A percentile compares a stretch with the other conserved stretches of the same genome.
phyloP scores from a whole-genome alignment of 92 coral and sea anemone genomes.

The Parazoanthus darwini region DNA sequence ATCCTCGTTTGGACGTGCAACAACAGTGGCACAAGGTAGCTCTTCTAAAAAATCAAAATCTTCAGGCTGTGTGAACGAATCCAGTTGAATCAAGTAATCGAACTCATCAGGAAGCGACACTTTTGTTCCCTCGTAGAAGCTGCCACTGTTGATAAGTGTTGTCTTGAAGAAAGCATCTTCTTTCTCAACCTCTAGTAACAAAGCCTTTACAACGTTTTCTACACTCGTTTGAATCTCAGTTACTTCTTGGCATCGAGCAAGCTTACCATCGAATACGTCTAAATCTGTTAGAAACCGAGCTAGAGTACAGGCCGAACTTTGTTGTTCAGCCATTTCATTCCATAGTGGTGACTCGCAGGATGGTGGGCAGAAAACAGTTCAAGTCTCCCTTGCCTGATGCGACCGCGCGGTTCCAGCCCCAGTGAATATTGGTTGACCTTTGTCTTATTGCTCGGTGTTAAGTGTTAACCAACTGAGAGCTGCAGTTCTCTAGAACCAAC shows the following conservation, averaged over 20 bases:
- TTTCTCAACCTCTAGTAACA: constrained; percentile 9
- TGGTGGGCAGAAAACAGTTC: no score
- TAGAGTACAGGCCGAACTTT: not conserved
- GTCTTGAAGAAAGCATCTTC: constrained; percentile 14
- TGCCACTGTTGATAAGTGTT: constrained; percentile 18
- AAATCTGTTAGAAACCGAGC: not conserved
- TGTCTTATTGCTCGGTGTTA: no score
- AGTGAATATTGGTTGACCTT: no score
- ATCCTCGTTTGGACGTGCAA: not conserved
- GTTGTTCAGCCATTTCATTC: no score
- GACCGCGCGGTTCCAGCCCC: no score
- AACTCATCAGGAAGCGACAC: constrained; percentile 3
- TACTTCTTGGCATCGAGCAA: constrained; percentile 19
- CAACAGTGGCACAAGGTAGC: not conserved
- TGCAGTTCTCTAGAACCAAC: no score
- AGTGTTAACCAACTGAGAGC: no score
- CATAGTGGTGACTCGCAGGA: no score
- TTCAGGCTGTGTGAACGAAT: not conserved
- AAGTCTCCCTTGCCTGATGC: no score
- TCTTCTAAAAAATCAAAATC: not conserved
- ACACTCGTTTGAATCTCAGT: constrained; percentile 14
- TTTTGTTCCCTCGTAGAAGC: constrained; percentile 18
- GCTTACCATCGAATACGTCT: constrained; percentile 10
- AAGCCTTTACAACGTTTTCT: not conserved
- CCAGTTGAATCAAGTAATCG: constrained; percentile 12